Evolutionary conservation across 2,888 invertebrate genomes (phyloP).

Genomic region (Eustalomyia histrio): DNA sequence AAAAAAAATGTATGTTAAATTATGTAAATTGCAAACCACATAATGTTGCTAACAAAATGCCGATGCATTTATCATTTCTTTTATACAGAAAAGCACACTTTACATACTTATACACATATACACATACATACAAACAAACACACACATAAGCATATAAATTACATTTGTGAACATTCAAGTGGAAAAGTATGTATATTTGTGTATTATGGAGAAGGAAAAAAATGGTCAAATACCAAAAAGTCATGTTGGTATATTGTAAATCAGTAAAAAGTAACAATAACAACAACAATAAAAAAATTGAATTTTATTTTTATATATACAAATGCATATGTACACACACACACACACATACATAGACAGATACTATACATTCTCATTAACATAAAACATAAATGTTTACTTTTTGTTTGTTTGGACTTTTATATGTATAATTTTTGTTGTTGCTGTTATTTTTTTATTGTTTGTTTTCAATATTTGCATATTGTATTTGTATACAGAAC

Average conservation of each 20-base stretch:
- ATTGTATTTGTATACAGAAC: slow-evolving; percentile 48
- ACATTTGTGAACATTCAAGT: slow-evolving; percentile 9
- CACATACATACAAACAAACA: slow-evolving; percentile 14
- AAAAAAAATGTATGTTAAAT: slow-evolving; percentile 61
- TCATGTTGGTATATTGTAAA: slow-evolving; percentile 68
- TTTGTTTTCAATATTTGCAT: slow-evolving; percentile 61
- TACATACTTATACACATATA: slow-evolving; percentile 24
- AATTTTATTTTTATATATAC: slow-evolving; percentile 7
- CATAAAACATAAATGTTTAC: slow-evolving; percentile 78
- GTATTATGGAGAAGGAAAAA: neutral
- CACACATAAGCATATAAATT: neutral
- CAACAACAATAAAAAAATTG: slow-evolving; percentile 24
- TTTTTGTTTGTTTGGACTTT: slow-evolving; percentile 69
- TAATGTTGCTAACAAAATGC: slow-evolving; percentile 66
- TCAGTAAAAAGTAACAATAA: slow-evolving; percentile 52
- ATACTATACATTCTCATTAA: slow-evolving; percentile 73
- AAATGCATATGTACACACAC: neutral
- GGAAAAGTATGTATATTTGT: slow-evolving; percentile 8
- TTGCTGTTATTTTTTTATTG: slow-evolving; percentile 50
- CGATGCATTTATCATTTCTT: slow-evolving; percentile 66
- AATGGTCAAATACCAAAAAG: slow-evolving; percentile 77
- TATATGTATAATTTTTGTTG: slow-evolving; percentile 59
- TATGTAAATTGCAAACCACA: slow-evolving; percentile 65
- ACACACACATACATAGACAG: neutral
- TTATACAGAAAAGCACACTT: slow-evolving; percentile 34